Evolutionary conservation across 2,888 invertebrate species (phyloP).

Genomic region (Neoaliturus tenellus): DNA sequence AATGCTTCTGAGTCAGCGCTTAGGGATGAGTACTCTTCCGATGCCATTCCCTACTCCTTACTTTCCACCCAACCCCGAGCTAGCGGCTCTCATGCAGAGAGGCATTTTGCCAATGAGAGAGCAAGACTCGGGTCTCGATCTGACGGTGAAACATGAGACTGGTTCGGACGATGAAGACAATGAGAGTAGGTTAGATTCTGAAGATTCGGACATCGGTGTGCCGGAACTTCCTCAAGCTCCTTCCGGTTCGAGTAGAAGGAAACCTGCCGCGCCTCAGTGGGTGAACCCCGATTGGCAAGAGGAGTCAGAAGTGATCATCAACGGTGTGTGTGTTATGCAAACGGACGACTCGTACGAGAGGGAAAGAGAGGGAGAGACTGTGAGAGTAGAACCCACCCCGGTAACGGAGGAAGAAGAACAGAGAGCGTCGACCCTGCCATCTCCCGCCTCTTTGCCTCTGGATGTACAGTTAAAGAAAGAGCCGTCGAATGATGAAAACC

Average conservation of each 20-base stretch:
- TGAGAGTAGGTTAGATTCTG: slow-evolving; percentile 73
- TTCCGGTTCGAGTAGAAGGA: slow-evolving; percentile 81
- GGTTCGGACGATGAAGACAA: slow-evolving; percentile 88
- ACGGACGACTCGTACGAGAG: slow-evolving; percentile 75
- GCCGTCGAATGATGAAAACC: slow-evolving; percentile 47
- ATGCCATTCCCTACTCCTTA: slow-evolving; percentile 84
- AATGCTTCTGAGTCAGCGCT: slow-evolving; percentile 90
- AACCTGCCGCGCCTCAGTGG: slow-evolving; percentile 98
- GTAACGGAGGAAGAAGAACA: slow-evolving; percentile 75
- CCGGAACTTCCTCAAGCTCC: slow-evolving; percentile 65
- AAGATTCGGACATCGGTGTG: slow-evolving; percentile 65
- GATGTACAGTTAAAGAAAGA: slow-evolving; percentile 54
- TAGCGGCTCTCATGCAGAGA: slow-evolving; percentile 85
- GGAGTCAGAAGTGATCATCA: slow-evolving; percentile 89
- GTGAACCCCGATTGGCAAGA: slow-evolving; percentile 97
- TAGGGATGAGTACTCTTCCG: slow-evolving; percentile 79
- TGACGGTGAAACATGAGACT: slow-evolving; percentile 87
- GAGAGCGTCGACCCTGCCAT: slow-evolving; percentile 11
- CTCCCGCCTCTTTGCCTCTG: slow-evolving; percentile 57
- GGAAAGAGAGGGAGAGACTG: slow-evolving; percentile 80
- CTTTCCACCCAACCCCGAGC: slow-evolving; percentile 84
- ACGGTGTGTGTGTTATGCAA: slow-evolving; percentile 95
- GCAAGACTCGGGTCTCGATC: slow-evolving; percentile 89
- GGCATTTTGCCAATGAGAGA: slow-evolving; percentile 80
- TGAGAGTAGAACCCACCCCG: slow-evolving; percentile 86